Conservation (phyloP, 2,113 vertebrate species). For the Coptodon bakossiorum region DNA sequence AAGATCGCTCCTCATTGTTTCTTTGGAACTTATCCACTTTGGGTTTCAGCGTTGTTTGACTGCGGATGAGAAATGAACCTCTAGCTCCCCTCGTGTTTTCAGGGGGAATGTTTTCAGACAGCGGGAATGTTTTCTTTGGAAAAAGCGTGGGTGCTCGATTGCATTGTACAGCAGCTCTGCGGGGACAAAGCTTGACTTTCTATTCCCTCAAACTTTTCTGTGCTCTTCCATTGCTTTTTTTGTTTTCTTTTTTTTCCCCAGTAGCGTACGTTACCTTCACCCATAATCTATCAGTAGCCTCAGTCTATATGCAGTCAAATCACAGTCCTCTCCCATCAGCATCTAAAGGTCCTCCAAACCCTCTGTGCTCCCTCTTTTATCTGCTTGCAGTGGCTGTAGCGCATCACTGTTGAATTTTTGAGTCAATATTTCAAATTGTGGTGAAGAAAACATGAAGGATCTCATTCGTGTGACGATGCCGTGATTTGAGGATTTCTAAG, state of each 20-base stretch:
- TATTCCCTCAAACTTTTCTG: not conserved
- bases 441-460: not conserved
- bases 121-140: conserved; percentile 23
- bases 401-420: not conserved
- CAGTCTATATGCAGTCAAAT: conserved; percentile 39
- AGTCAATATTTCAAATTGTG: not conserved
- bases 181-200: conserved; percentile 16
- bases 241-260: not conserved
- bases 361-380: not conserved
- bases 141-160: not conserved
- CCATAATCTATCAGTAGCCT: conserved; percentile 33
- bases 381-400: conserved; percentile 24
- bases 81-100: not conserved
- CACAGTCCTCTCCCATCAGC: conserved; percentile 16
- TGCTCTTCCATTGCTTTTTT: not conserved
- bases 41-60: not conserved
- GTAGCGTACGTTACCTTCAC: conserved; percentile 2
- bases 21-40: conserved; percentile 6
- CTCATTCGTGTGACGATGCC: not conserved
- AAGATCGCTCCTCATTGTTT: conserved; percentile 31
- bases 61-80: not conserved
- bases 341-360: not conserved
- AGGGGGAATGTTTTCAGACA: conserved; percentile 20
- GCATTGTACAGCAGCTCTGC: conserved; percentile 36
- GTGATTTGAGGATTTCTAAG: not conserved